phyloP scores from a whole-genome alignment of 2,888 invertebrate genomes.

The Belgica antarctica region DNA sequence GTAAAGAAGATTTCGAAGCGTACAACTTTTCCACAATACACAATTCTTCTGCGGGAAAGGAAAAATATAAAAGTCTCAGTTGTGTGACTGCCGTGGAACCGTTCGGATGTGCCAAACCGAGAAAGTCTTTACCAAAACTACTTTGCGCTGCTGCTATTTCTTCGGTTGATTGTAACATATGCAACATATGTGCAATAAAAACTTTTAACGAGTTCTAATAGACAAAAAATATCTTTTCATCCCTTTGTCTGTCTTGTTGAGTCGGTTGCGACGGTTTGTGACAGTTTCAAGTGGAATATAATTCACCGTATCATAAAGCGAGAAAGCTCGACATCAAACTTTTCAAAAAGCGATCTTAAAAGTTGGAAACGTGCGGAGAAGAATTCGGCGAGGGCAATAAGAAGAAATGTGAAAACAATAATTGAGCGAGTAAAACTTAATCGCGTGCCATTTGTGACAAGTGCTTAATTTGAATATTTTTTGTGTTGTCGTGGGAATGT shows the following conservation, averaged over 20 bases:
- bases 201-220: constrained; percentile 10
- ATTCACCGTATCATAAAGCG: background rate
- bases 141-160: constrained; percentile 8
- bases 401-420: background rate
- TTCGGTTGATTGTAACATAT: constrained; percentile 9
- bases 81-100: constrained; percentile 4
- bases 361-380: background rate
- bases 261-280: too few relatives aligned
- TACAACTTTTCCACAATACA: constrained; percentile 27
- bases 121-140: background rate
- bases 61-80: constrained; percentile 28
- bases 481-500: background rate
- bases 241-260: too few relatives aligned
- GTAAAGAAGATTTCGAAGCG: constrained; percentile 25
- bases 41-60: constrained; percentile 13
- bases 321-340: background rate
- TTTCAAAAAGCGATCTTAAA: background rate
- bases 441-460: constrained; percentile 23
- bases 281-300: too few relatives aligned
- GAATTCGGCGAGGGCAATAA: background rate
- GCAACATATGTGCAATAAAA: constrained; percentile 31
- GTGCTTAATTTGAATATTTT: constrained; percentile 25
- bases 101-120: constrained; percentile 36
- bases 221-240: too few relatives aligned
- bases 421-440: constrained; percentile 15